phyloP scores from a whole-genome alignment of 2,113 vertebrate genomes.

The Corythornis madagascariensis region DNA sequence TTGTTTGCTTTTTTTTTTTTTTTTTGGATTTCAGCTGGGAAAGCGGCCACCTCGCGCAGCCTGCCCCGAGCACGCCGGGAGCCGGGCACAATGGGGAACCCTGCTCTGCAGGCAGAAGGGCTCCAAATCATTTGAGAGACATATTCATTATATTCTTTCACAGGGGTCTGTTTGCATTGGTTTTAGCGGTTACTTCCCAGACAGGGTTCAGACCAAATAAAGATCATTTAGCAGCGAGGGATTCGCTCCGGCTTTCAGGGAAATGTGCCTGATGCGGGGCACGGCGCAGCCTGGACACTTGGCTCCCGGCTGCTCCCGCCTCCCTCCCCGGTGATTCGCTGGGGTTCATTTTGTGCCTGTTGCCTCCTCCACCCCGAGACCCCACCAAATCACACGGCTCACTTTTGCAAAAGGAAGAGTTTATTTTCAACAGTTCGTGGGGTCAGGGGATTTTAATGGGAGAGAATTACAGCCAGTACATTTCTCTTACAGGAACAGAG shows the following conservation, averaged over 20 bases:
- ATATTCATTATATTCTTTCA: constrained; percentile 66
- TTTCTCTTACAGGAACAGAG: constrained; percentile 31
- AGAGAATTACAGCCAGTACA: constrained; percentile 1
- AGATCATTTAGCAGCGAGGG: constrained; percentile 39
- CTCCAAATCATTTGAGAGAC: constrained; percentile 60
- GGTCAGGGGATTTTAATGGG: background rate
- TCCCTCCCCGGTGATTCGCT: background rate
- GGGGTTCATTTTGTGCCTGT: background rate
- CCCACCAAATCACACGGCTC: constrained; percentile 32
- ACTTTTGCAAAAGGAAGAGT: constrained; percentile 41
- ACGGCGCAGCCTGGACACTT: background rate
- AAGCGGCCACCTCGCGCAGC: constrained; percentile 50
- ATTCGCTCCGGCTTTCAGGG: constrained; percentile 23
- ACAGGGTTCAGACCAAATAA: constrained; percentile 58
- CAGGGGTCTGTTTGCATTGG: constrained; percentile 62
- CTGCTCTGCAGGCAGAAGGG: constrained; percentile 51
- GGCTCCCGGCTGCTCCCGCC: background rate
- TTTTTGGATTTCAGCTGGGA: constrained; percentile 62
- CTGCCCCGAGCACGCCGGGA: constrained; percentile 36
- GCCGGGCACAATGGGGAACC: constrained; percentile 41
- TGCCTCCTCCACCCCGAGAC: background rate
- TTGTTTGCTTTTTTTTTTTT: constrained; percentile 57
- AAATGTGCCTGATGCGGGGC: constrained; percentile 42
- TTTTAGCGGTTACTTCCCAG: constrained; percentile 63
- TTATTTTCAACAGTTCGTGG: constrained; percentile 41